Conservation (phyloP, 2,797 vertebrate species). For the Cottoperca gobio region DNA sequence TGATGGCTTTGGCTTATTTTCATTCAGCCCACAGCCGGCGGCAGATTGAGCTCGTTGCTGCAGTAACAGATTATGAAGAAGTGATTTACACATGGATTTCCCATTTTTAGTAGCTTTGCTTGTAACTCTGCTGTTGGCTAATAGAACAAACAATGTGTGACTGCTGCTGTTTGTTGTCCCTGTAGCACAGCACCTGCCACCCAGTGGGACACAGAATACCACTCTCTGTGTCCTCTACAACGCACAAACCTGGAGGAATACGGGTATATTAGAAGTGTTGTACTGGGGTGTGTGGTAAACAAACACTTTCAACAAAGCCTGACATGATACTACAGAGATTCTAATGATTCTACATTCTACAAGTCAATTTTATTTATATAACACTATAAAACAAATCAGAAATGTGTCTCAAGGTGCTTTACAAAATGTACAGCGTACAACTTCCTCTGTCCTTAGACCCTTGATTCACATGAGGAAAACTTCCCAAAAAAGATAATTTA, state of each 20-base stretch:
- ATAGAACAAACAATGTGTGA: conserved; percentile 45
- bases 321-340: neutral
- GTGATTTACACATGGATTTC: conserved; percentile 59
- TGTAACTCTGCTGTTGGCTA: conserved; percentile 52
- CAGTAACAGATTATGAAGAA: conserved; percentile 61
- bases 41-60: conserved; percentile 47
- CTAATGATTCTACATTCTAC: neutral
- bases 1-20: conserved; percentile 62
- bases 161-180: conserved; percentile 36
- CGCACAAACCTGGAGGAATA: neutral
- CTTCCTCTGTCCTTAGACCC: neutral
- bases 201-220: conserved; percentile 20
- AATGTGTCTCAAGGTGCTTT: neutral
- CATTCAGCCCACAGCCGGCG: conserved; percentile 42
- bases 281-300: neutral
- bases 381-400: neutral
- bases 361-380: neutral
- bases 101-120: conserved; percentile 50
- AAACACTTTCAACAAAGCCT: neutral
- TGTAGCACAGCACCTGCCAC: conserved; percentile 29
- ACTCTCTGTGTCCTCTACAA: neutral
- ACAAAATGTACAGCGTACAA: neutral
- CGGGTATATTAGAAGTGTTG: neutral
- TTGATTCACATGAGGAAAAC: neutral
- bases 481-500: neutral